Percentiles rank a stretch among this genome's conserved stretches.
These are phyloP conservation scores for Aphrophora alni DNA, from an alignment of 2,888 invertebrate genomes.

Conservation along the genomic window DNA sequence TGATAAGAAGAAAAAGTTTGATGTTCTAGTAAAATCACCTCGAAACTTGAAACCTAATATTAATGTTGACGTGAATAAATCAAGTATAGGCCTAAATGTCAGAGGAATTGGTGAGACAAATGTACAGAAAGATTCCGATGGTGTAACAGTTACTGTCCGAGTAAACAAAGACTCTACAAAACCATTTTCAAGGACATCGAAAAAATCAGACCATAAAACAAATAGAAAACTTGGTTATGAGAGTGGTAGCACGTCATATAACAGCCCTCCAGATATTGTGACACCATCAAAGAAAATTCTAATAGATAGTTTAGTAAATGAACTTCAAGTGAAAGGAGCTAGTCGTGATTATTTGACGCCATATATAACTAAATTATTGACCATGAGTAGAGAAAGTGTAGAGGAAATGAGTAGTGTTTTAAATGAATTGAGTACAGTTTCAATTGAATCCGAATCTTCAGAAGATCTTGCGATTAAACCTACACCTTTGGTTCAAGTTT, in stretches of 20 bases:
- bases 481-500: too few relatives aligned
- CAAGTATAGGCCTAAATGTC: not conserved
- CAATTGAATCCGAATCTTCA: too few relatives aligned
- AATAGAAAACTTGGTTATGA: not conserved
- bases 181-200: not conserved
- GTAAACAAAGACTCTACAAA: not conserved
- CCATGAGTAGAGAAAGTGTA: not conserved
- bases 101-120: too few relatives aligned
- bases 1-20: not conserved
- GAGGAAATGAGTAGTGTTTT: not conserved
- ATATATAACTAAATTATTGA: not conserved
- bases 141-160: not conserved
- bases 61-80: not conserved
- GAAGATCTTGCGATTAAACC: too few relatives aligned
- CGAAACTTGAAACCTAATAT: not conserved
- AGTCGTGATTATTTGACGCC: not conserved
- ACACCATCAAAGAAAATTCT: not conserved
- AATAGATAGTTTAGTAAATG: not conserved
- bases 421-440: too few relatives aligned
- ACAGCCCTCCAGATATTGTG: not conserved
- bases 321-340: not conserved
- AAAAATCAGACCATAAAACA: too few relatives aligned
- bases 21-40: not conserved
- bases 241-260: not conserved
- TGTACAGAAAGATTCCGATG: not conserved